Percentiles rank a stretch among this genome's conserved stretches.
Evolutionary conservation across 2,113 vertebrate species (phyloP).

Genomic region (Mixornis gularis): DNA sequence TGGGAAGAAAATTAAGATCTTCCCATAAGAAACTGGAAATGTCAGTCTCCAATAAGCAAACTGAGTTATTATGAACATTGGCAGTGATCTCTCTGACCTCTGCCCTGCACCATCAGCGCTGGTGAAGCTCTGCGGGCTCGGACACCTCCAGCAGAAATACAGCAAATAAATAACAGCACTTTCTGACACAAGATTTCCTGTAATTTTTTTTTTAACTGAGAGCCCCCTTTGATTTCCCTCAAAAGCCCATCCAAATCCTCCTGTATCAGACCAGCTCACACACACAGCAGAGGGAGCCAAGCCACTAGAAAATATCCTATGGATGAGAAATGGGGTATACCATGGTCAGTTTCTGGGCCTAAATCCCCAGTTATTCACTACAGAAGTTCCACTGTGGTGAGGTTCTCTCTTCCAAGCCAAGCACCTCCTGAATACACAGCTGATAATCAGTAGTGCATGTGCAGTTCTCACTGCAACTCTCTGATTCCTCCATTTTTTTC

Average conservation of each 20-base stretch:
- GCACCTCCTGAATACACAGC: neutral
- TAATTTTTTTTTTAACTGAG: neutral
- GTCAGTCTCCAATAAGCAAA: neutral
- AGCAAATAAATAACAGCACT: fast-evolving
- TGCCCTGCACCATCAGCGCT: fast-evolving
- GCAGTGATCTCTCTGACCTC: fast-evolving
- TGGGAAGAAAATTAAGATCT: neutral
- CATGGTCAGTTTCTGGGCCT: neutral
- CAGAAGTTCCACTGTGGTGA: neutral
- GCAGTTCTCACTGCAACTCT: neutral
- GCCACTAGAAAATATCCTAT: neutral
- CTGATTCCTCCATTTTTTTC: neutral
- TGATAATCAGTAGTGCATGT: neutral
- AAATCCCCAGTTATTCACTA: fast-evolving
- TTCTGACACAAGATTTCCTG: neutral
- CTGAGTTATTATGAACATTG: fast-evolving
- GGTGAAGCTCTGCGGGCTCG: neutral
- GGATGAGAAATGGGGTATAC: neutral
- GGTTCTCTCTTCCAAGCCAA: neutral
- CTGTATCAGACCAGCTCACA: neutral
- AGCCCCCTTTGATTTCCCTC: fast-evolving
- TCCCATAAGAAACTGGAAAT: neutral
- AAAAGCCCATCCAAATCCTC: neutral
- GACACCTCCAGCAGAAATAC: neutral
- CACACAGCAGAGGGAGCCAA: slow-evolving; percentile 38